Conservation (phyloP, 2,888 invertebrate species). For the Leptopilina syphax region DNA sequence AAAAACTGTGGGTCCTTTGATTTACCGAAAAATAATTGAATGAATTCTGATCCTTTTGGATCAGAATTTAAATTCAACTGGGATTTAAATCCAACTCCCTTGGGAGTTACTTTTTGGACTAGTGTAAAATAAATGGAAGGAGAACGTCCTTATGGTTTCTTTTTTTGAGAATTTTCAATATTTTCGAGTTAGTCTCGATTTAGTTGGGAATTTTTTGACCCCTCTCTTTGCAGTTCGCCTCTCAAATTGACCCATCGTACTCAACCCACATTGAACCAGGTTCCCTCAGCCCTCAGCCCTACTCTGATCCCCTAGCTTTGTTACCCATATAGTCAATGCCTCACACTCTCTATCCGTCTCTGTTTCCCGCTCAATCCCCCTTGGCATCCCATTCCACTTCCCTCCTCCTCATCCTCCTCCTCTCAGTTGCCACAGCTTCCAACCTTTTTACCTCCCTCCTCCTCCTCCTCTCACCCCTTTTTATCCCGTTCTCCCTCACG, state of each 20-base stretch:
- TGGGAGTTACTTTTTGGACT: no score
- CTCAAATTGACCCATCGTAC: constrained; percentile 67
- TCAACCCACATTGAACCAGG: constrained; percentile 57
- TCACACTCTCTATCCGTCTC: constrained; percentile 34
- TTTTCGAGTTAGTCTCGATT: not conserved
- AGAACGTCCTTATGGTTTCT: no score
- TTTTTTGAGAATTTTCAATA: not conserved
- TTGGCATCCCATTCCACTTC: constrained; percentile 66
- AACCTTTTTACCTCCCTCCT: constrained; percentile 71
- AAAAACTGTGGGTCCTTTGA: no score
- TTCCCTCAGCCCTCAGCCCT: constrained; percentile 37
- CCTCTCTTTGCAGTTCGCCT: constrained; percentile 52
- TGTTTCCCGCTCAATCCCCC: constrained; percentile 48
- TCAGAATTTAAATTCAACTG: no score
- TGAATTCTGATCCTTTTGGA: no score
- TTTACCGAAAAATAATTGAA: no score
- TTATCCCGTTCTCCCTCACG: constrained; percentile 54
- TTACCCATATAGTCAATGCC: constrained; percentile 42
- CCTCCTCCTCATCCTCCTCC: constrained; percentile 8
- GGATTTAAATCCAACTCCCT: no score
- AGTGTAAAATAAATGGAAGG: no score
- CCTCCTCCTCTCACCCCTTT: constrained; percentile 56
- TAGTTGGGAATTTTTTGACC: constrained; percentile 20
- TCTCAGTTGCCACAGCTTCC: constrained; percentile 69
- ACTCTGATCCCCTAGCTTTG: constrained; percentile 33